Base-by-base conservation (phyloP, 2,888 invertebrate species). In the Ophion obscuratus region DNA sequence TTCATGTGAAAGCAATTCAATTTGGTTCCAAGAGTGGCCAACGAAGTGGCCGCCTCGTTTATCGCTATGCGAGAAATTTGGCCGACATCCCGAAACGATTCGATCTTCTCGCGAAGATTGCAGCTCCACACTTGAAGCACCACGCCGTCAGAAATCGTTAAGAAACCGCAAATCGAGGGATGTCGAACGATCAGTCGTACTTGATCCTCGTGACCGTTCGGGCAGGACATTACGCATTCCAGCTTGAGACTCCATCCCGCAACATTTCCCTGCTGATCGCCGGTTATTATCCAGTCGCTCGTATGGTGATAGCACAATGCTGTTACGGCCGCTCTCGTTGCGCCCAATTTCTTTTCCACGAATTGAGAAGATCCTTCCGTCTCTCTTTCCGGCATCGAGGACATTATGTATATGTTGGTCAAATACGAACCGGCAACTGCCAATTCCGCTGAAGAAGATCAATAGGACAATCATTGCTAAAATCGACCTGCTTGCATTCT, bases 101-200 rank as follows among this genome's bases (percentile, higher is more conserved):
- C 90, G 14, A 87, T 83, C 87, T 84, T 87, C 3, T 83, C 87
- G 2, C 88, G 87, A 0, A 91, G 85, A 83, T 91, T 91, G 73
- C 91, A 91, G 40, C 91, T 89, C 91, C 91, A 91, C 14, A 90
- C 90, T 81, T 91, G 91, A 59, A 91, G 57, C 9, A 88, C 77
- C 64, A 85, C 74, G 27, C 88, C 87, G 31, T 80, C 81, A 4
- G 85, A 87, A 31, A 78, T 88, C 4, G 88, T 90, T 20, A 91
- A 61, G 62, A 91, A 91, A 40, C 91, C 91, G 44, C 89, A 89
- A 36, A 90, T 89, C 53, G 89, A 88, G 0, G 91, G 91, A 82
- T 91, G 91, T 0, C 83, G n/a, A 3, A 57, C 67, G 57, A 91
- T 87, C 6, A 64, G 7, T 24, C 11, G 73, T 6, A 91, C 53